Evolutionary conservation across 2,797 vertebrate genomes (phyloP).

Genomic region (Myotis vivesi): DNA sequence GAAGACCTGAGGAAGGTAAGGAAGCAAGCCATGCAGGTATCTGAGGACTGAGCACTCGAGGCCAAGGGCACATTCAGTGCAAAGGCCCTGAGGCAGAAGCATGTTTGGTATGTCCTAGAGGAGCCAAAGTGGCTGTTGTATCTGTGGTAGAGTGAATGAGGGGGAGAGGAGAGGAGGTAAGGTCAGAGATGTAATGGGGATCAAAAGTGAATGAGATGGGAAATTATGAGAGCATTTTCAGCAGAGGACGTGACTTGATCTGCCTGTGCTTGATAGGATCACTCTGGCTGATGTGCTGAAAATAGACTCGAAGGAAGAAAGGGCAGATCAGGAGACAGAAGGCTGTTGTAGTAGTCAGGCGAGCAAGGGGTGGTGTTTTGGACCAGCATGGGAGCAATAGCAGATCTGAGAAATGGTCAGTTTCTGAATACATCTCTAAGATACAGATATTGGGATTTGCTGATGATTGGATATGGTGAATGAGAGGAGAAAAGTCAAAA

Average conservation of each 20-base stretch:
- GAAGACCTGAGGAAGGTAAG: neutral
- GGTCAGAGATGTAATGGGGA: neutral
- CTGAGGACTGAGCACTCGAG: neutral
- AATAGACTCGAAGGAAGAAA: neutral
- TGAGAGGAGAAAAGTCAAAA: neutral
- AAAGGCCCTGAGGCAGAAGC: neutral
- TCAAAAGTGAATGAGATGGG: neutral
- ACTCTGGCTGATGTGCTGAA: neutral
- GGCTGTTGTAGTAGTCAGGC: neutral
- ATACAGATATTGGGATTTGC: neutral
- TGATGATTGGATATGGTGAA: neutral
- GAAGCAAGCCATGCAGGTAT: neutral
- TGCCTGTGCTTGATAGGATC: neutral
- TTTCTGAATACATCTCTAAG: neutral
- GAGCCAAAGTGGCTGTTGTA: neutral
- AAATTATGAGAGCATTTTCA: neutral
- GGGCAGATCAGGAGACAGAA: neutral
- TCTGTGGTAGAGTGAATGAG: neutral
- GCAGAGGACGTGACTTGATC: neutral
- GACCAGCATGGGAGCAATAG: neutral
- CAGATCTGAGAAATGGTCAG: neutral
- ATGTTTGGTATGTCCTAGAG: neutral
- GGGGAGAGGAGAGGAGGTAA: neutral
- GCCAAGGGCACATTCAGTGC: neutral
- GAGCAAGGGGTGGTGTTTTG: neutral